Evolutionary conservation across 2,888 invertebrate genomes (phyloP).

Genomic region (Epinotia brunnichana): DNA sequence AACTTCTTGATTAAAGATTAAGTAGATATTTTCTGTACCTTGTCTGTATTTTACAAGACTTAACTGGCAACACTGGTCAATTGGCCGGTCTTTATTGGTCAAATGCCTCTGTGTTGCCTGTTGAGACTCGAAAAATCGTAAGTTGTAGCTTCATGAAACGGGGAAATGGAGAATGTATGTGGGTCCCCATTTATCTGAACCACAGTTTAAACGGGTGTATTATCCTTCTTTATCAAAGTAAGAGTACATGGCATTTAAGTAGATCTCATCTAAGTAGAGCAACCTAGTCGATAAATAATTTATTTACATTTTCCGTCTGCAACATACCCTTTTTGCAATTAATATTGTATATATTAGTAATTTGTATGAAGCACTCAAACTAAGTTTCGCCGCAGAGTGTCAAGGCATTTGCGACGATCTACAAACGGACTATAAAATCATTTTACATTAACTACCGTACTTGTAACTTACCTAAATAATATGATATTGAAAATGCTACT

Average conservation of each 20-base stretch:
- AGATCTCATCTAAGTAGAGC: not conserved
- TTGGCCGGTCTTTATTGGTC: too few relatives aligned
- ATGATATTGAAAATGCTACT: slow-evolving; percentile 76
- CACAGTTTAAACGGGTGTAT: not conserved
- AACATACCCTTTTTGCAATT: slow-evolving; percentile 40
- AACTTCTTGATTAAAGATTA: not conserved
- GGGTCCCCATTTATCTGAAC: not conserved
- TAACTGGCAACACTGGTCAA: too few relatives aligned
- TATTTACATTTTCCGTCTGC: slow-evolving; percentile 38
- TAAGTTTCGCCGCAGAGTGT: slow-evolving; percentile 10
- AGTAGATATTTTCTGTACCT: not conserved
- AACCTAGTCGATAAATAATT: not conserved
- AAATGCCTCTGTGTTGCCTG: too few relatives aligned
- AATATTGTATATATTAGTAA: slow-evolving; percentile 29
- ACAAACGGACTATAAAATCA: slow-evolving; percentile 50
- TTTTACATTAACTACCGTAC: slow-evolving; percentile 57
- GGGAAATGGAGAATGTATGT: too few relatives aligned
- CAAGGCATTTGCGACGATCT: slow-evolving; percentile 14
- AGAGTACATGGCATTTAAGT: slow-evolving; percentile 9
- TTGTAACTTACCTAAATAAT: slow-evolving; percentile 69
- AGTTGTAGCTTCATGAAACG: too few relatives aligned
- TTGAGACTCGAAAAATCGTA: too few relatives aligned
- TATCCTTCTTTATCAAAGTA: not conserved
- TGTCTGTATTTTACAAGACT: not conserved
- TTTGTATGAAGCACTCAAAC: slow-evolving; percentile 44